Conservation (phyloP, 2,113 vertebrate genomes). For the Lepisosteus oculatus region DNA sequence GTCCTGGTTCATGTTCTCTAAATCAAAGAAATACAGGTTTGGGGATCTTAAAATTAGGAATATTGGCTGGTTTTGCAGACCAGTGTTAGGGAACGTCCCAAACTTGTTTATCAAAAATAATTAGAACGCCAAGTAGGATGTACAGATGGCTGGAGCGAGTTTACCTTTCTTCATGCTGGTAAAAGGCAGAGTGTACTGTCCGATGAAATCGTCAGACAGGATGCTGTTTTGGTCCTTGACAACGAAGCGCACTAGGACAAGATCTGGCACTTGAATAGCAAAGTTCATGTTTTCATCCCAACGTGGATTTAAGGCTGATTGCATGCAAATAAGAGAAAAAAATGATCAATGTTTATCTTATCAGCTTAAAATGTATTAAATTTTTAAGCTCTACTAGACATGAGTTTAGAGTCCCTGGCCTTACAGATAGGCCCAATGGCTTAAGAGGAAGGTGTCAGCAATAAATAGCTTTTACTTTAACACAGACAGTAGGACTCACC, state of each 20-base stretch:
- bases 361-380: too few relatives aligned
- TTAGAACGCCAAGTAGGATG: too few relatives aligned
- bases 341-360: not conserved
- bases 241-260: conserved; percentile 77
- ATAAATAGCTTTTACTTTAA: too few relatives aligned
- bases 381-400: too few relatives aligned
- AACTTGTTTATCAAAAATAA: too few relatives aligned
- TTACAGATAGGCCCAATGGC: too few relatives aligned
- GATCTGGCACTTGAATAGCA: conserved; percentile 68
- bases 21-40: not conserved
- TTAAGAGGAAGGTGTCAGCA: too few relatives aligned
- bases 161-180: conserved; percentile 78
- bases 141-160: too few relatives aligned
- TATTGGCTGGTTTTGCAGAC: not conserved
- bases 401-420: too few relatives aligned
- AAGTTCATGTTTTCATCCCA: conserved; percentile 79
- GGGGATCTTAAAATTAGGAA: conserved; percentile 15
- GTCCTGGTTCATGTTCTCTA: not conserved
- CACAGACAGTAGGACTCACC: too few relatives aligned
- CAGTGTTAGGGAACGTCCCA: conserved; percentile 17
- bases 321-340: conserved; percentile 19
- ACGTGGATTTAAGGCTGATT: conserved; percentile 69
- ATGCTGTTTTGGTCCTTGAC: conserved; percentile 67
- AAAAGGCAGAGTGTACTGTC: conserved; percentile 80
- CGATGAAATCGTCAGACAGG: conserved; percentile 72